Base-by-base conservation (phyloP, 2,113 vertebrate genomes). In the Ameiurus melas region DNA sequence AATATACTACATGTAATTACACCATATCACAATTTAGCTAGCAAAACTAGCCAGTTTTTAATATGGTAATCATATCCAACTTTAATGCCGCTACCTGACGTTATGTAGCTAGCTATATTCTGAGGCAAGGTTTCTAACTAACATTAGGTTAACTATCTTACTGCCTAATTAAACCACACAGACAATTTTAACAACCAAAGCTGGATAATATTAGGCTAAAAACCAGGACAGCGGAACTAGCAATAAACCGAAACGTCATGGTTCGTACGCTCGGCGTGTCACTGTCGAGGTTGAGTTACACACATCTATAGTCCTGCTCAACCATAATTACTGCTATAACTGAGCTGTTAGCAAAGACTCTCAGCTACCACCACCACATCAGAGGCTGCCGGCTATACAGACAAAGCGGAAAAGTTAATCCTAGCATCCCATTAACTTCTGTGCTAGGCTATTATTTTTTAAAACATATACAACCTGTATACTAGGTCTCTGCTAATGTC, bases 291-390 rank as follows among this genome's bases (percentile, higher is more conserved):
- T 30, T 55, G 51, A 80, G 77, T 80, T 55, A 79, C 47, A 79
- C 14, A 81, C 53, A 19, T 53, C 16, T 51, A 1, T 43, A 84
- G 62, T 66, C 77, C 47, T 36, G 47, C 25, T 81, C 22, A 33
- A 47, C 36, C 22, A 3, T 87, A 87, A 87, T 77, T 60, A 75
- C 39, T 77, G 36, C 53, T 83, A 62, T 19, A 55, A 53, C 33
- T 20, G 25, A 71, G 77, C 64, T 22, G 66, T 75, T 87, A 83
- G 80, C 80, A 39, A 57, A 83, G 80, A 51, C 1, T 17, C 79
- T 83, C 47, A 73, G 66, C 20, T 73, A 47, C 68, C 27, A 5
- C 58, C 36, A 68, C 85, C 86, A 87, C 86, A 83, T 83, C 66
- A 87, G 53, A 83, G 66, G 27, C 66, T 27, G 58, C 22, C 20